Evolutionary conservation across 2,113 vertebrate species (phyloP), one percentile per base, ranked within the genome.

Genomic region (Heterochromis multidens): DNA sequence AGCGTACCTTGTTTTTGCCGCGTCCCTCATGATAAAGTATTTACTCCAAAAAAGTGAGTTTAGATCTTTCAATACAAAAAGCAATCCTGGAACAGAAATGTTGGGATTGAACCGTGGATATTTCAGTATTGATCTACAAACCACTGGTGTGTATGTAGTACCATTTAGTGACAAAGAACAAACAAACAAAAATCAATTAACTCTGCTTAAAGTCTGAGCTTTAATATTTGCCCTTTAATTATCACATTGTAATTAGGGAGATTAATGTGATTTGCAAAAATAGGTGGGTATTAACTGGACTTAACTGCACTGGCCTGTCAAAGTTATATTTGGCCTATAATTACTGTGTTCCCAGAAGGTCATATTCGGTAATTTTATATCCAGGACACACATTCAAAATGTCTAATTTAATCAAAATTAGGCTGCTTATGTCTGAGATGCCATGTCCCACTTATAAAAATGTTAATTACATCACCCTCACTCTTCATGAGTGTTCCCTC

Each of bases 211-310:
- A 37, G 31, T 25, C 27, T 25, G 17, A 72, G 67, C 23, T 60
- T 49, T 33, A 56, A 49, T 81, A 57, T 37, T 40, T 60, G 31
- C 70, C 56, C 40, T 83, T 85, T 70, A 79, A 77, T 86, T 60
- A 61, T 37, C 19, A 23, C 23, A 27, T 16, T 57, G 49, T 83
- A 81, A 83, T 89, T 40, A 79, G 1, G 31, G 12, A 77, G 27
- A 79, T 79, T 4, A 84, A 82, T 65, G 49, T 23, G 56, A 86
- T 89, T 81, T 76, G 29, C 13, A 27, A 12, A 35, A 31, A 84
- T 37, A 54, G 31, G 33, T 79, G 46, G 23, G 16, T 61, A 58
- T 72, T 59, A 74, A 21, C n/a, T 35, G 60, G 40, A 49, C 6
- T 40, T 59, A 16, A 14, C 31, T 13, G 25, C 21, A 23, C 21